Evolutionary conservation across 2,113 vertebrate genomes (phyloP).

Genomic region (Seriola rivoliana): DNA sequence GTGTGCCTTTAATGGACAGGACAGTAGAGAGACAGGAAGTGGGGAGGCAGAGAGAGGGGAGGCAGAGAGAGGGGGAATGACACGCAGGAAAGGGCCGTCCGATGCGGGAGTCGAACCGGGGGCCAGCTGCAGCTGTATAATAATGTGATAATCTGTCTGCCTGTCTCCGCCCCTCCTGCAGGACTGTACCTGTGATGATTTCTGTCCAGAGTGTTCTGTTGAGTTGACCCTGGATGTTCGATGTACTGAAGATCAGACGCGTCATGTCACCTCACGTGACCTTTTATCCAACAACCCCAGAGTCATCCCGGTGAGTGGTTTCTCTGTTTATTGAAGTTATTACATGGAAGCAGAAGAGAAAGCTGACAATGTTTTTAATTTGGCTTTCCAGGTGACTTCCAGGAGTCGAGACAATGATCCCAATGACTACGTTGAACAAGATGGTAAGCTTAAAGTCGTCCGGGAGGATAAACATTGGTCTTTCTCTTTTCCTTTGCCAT

Average conservation of each 20-base stretch:
- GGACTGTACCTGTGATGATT: conserved; percentile 98
- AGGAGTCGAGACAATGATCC: conserved; percentile 97
- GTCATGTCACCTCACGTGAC: conserved; percentile 95
- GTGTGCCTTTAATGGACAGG: no score
- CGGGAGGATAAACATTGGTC: neutral
- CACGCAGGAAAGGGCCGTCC: no score
- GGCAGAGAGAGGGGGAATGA: no score
- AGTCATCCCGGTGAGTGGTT: conserved; percentile 92
- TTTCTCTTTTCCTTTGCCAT: neutral
- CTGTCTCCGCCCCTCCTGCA: conserved; percentile 61
- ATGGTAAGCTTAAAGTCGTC: conserved; percentile 82
- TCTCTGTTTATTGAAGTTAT: rapidly evolving
- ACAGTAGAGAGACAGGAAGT: no score
- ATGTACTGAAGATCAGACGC: conserved; percentile 97
- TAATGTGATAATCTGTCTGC: neutral
- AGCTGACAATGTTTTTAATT: neutral
- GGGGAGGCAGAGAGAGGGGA: no score
- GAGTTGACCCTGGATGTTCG: conserved; percentile 96
- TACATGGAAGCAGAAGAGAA: neutral
- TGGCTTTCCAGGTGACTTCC: conserved; percentile 91
- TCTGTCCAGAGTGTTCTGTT: conserved; percentile 96
- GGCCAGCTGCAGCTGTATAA: neutral
- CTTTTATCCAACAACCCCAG: conserved; percentile 96
- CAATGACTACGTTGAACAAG: conserved; percentile 97
- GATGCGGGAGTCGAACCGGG: no score